Percentiles rank a stretch among this genome's conserved stretches.
These are phyloP conservation scores for Rhinella marina DNA, from an alignment of 2,797 vertebrate species.

Conservation along the genomic window DNA sequence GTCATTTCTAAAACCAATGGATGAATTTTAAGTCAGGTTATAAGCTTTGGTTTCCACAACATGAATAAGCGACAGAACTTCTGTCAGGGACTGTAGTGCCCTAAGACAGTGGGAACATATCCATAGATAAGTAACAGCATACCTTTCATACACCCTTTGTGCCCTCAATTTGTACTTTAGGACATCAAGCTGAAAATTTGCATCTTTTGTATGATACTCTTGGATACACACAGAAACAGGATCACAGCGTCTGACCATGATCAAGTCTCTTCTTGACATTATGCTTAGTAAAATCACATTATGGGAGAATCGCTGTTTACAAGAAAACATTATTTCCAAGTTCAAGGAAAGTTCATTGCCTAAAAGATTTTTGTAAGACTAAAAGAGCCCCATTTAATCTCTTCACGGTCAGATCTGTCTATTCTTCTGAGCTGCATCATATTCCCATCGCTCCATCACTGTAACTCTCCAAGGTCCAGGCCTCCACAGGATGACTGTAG, in stretches of 20 bases:
- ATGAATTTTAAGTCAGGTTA: too few species aligned
- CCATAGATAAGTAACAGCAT: too few species aligned
- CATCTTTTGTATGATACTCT: neutral
- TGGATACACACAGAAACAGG: neutral
- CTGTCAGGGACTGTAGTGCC: too few species aligned
- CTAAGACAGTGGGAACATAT: too few species aligned
- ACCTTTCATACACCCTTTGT: neutral
- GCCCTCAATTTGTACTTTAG: neutral
- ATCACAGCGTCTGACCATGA: neutral
- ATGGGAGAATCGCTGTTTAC: slow-evolving; percentile 3
- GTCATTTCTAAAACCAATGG: too few species aligned
- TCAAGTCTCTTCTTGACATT: neutral
- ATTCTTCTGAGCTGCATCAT: neutral
- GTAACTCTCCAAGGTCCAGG: slow-evolving; percentile 10
- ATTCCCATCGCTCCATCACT: neutral
- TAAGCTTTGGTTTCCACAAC: too few species aligned
- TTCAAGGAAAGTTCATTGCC: slow-evolving; percentile 4
- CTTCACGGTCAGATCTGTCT: neutral
- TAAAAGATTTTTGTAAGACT: neutral
- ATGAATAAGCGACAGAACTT: too few species aligned
- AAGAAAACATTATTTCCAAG: neutral
- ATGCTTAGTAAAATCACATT: slow-evolving; percentile 1
- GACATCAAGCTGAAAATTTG: neutral
- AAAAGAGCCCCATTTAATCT: neutral
- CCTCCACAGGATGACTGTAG: neutral